Evolutionary conservation across 2,888 invertebrate genomes (phyloP).

Genomic region (Aphidoletes aphidimyza): DNA sequence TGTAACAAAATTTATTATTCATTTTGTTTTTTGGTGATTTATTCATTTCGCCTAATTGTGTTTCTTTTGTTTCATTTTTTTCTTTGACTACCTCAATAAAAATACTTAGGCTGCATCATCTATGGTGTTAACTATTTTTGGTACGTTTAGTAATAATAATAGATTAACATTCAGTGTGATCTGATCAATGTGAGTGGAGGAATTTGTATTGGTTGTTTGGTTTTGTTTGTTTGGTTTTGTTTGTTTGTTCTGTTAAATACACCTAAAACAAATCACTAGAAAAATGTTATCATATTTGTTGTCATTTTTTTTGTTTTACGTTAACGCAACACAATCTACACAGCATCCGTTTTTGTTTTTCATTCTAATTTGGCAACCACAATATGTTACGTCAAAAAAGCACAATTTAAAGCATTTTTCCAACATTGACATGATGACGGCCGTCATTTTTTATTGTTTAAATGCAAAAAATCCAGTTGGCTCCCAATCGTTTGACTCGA

Average conservation of each 20-base stretch:
- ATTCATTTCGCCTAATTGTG: too few species aligned
- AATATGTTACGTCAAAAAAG: too few species aligned
- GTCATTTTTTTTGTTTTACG: background rate
- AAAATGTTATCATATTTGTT: background rate
- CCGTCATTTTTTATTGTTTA: conserved; percentile 62
- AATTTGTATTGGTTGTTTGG: background rate
- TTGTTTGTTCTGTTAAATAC: too few species aligned
- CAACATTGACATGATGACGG: too few species aligned
- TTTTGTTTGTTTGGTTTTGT: too few species aligned
- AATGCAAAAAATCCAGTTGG: conserved; percentile 68
- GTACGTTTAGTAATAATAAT: background rate
- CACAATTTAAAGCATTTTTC: background rate
- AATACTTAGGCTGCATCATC: background rate
- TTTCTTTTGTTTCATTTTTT: background rate
- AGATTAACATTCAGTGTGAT: conserved; percentile 34
- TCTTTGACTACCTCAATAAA: background rate
- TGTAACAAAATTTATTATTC: background rate
- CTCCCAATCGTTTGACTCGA: conserved; percentile 78
- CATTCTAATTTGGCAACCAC: too few species aligned
- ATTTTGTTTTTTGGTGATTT: background rate
- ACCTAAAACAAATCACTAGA: conserved; percentile 4
- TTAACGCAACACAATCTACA: background rate
- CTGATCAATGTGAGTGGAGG: background rate
- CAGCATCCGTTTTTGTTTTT: too few species aligned
- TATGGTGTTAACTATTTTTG: background rate